Percentiles rank a stretch among this genome's conserved stretches.
phyloP scores from a whole-genome alignment of 2,797 vertebrate genomes.

The Sparidentex hasta region DNA sequence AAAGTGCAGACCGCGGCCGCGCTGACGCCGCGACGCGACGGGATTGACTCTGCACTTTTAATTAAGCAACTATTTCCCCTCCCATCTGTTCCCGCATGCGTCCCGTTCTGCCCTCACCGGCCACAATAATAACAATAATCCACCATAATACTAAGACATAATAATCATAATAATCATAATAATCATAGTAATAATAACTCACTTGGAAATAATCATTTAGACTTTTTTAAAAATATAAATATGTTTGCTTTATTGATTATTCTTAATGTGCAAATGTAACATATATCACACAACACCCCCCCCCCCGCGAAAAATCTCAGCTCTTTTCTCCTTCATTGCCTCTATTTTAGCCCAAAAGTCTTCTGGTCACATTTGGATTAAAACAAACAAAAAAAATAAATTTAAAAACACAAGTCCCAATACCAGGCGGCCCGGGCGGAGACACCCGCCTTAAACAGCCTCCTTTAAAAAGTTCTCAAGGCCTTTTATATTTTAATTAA shows the following conservation, averaged over 20 bases:
- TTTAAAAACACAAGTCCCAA: not conserved
- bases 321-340: constrained; percentile 22
- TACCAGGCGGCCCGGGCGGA: constrained; percentile 40
- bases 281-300: not conserved
- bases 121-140: constrained; percentile 6
- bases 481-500: constrained; percentile 82
- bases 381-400: too few species aligned
- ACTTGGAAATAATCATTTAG: not conserved
- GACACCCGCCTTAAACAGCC: constrained; percentile 50
- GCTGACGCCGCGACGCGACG: constrained; percentile 77
- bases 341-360: constrained; percentile 27
- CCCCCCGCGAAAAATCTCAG: not conserved
- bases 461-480: constrained; percentile 78
- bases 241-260: not conserved
- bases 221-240: too few species aligned
- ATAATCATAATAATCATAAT: not conserved
- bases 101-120: constrained; percentile 33
- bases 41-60: constrained; percentile 82
- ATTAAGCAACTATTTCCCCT: constrained; percentile 79
- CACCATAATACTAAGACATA: too few species aligned
- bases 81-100: constrained; percentile 80
- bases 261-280: too few species aligned
- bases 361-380: not conserved
- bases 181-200: too few species aligned
- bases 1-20: constrained; percentile 74